Conservation (phyloP, 23 tunicate genomes). For the Styela plicata region DNA sequence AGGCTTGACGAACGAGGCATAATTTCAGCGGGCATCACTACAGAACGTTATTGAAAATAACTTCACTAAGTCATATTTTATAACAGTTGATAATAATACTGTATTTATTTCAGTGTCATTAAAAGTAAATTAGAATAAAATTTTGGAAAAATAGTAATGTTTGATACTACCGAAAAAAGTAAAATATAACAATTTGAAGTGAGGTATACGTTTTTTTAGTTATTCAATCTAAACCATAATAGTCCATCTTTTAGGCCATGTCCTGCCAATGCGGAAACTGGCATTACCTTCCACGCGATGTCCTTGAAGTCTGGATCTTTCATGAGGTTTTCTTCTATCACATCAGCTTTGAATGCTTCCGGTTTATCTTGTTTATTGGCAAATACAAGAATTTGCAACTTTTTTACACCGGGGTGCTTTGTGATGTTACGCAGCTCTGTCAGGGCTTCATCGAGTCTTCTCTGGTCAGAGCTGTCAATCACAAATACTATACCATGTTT, state of each 20-base stretch:
- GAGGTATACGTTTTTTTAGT: no score
- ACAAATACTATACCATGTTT: background rate
- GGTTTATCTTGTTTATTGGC: background rate
- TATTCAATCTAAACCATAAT: background rate
- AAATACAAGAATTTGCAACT: background rate
- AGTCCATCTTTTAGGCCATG: background rate
- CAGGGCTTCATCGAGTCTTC: background rate
- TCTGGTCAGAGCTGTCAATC: background rate
- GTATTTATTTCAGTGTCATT: no score
- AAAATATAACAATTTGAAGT: no score
- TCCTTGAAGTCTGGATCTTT: background rate
- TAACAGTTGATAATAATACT: no score
- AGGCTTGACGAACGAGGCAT: no score
- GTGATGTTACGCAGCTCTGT: background rate
- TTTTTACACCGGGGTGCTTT: background rate
- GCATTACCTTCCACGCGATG: background rate
- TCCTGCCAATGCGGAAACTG: background rate
- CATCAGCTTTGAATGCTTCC: background rate
- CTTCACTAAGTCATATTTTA: no score
- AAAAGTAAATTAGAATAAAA: no score
- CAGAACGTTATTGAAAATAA: no score
- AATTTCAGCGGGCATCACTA: no score
- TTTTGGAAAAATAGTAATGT: no score
- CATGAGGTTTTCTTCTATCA: background rate
- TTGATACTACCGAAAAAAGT: no score